phyloP scores from a whole-genome alignment of 2,797 vertebrate species.

The Tapirus indicus region DNA sequence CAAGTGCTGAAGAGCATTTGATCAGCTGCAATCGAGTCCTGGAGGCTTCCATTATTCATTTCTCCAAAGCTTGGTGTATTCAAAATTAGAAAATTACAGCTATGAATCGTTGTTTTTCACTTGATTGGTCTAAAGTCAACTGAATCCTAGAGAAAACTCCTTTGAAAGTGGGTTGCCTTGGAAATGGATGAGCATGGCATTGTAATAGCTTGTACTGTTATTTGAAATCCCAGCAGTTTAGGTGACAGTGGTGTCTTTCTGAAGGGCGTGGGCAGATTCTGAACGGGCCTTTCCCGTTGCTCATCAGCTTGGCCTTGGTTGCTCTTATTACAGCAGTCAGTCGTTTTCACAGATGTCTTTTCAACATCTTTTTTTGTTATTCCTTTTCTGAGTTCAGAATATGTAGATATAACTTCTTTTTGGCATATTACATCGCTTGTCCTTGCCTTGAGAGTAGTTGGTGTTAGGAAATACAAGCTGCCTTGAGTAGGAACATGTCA shows the following conservation, averaged over 20 bases:
- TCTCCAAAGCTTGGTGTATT: conserved; percentile 60
- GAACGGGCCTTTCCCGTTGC: neutral
- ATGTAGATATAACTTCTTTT: conserved; percentile 2
- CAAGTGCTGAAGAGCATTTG: neutral
- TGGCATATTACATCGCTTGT: neutral
- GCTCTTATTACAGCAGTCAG: neutral
- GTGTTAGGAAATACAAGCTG: neutral
- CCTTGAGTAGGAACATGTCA: neutral
- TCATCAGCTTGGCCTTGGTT: neutral
- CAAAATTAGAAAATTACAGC: conserved; percentile 74
- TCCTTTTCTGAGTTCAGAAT: neutral
- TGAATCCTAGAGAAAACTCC: conserved; percentile 64
- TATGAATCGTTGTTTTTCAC: conserved; percentile 74
- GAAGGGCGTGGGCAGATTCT: neutral
- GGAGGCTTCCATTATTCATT: conserved; percentile 47
- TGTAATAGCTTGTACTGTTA: conserved; percentile 17
- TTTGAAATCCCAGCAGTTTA: conserved; percentile 65
- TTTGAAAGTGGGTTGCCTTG: conserved; percentile 73
- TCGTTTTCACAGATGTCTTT: conserved; percentile 14
- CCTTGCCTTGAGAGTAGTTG: neutral
- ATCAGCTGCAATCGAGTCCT: neutral
- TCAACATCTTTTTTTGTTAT: neutral
- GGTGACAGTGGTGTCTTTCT: conserved; percentile 50
- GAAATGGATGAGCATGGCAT: conserved; percentile 54
- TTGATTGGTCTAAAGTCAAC: conserved; percentile 76